Evolutionary conservation across 2,888 invertebrate species (phyloP).

Genomic region (Limenitis camilla): DNA sequence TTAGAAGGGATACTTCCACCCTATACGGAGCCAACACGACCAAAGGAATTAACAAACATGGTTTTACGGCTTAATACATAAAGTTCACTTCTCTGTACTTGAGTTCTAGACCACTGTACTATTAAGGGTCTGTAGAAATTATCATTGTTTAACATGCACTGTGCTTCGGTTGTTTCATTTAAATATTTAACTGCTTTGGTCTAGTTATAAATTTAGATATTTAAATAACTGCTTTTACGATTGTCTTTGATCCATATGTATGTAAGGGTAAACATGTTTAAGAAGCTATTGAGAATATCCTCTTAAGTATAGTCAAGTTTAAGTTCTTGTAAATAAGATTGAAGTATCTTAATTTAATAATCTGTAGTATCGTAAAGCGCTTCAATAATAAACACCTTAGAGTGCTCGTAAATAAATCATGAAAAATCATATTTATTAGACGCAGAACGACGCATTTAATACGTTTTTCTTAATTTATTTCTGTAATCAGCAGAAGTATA

Average conservation of each 20-base stretch:
- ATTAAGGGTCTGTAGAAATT: constrained; percentile 40
- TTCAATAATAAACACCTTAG: too few relatives aligned
- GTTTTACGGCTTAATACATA: constrained; percentile 5
- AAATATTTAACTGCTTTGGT: constrained; percentile 14
- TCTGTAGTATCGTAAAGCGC: too few relatives aligned
- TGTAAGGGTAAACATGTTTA: too few relatives aligned
- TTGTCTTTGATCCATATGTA: background rate
- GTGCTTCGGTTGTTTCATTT: constrained; percentile 19
- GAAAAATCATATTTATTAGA: too few relatives aligned
- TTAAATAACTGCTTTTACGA: background rate
- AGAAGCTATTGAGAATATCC: too few relatives aligned
- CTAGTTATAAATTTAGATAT: background rate
- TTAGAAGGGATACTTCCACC: constrained; percentile 59
- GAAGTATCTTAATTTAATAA: too few relatives aligned
- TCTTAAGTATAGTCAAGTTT: too few relatives aligned
- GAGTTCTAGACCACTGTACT: background rate
- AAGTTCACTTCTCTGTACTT: constrained; percentile 12
- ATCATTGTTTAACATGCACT: constrained; percentile 53
- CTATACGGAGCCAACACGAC: constrained; percentile 26
- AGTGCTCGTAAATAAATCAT: too few relatives aligned
- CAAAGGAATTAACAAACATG: background rate
- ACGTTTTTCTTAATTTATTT: too few relatives aligned
- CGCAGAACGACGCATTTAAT: too few relatives aligned
- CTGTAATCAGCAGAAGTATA: too few relatives aligned
- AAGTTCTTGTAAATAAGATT: too few relatives aligned